Evolutionary conservation across 1,140 invertebrate species (phyloP).

Genomic region (Diprion similis): DNA sequence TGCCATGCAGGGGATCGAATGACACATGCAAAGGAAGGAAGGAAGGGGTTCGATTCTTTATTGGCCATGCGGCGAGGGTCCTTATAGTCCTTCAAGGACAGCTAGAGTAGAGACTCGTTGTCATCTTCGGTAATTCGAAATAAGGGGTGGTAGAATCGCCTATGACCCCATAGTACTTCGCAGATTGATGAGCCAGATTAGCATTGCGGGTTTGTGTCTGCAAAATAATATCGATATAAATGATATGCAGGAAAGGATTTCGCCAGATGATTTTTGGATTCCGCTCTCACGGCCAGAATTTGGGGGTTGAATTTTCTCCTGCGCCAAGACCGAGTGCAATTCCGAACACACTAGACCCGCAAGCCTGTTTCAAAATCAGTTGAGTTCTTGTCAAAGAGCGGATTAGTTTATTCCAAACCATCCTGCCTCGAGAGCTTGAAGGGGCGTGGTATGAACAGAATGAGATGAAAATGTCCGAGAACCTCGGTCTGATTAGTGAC

Average conservation of each 20-base stretch:
- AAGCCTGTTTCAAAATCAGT: no score
- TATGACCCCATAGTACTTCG: no score
- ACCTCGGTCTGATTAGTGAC: not conserved
- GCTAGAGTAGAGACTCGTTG: not conserved
- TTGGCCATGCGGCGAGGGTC: not conserved
- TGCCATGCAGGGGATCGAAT: not conserved
- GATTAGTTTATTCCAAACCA: no score
- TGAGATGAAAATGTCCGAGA: not conserved
- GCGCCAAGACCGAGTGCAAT: no score
- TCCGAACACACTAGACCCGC: no score
- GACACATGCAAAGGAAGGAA: not conserved
- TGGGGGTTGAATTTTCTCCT: no score
- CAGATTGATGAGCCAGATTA: not conserved
- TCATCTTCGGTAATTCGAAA: not conserved
- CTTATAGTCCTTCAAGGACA: not conserved
- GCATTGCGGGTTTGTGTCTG: not conserved
- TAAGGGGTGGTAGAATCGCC: not conserved
- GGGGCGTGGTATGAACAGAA: no score
- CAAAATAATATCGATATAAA: no score
- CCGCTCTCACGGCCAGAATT: no score
- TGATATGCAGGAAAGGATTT: no score
- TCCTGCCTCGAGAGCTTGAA: not conserved
- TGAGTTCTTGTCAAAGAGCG: no score
- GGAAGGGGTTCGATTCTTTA: not conserved
- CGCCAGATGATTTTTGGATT: no score